Evolutionary conservation across 2,888 invertebrate species (phyloP), one percentile per base, ranked within the genome.

Genomic region (Philonicus albiceps): DNA sequence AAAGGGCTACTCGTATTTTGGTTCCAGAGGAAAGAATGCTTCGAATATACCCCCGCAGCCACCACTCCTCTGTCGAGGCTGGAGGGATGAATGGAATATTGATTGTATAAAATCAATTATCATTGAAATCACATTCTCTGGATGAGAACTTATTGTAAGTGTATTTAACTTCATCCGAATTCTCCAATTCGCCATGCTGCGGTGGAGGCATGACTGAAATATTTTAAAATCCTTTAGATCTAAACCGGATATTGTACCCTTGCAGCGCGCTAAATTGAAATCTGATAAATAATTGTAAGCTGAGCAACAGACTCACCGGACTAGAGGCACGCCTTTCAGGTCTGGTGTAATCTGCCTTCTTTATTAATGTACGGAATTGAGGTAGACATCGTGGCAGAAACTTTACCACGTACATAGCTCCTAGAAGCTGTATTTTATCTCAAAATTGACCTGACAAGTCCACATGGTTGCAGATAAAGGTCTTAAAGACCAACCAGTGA

Each of bases 111-210:
- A 78, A 78, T 78, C 43, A 49, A 78, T 78, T 78, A 43, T 78
- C 78, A 78, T 78, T 78, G 78, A 43, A 78, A 78, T 78, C 78
- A 78, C 78, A 78, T 78, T 78, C 49, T 16, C 78, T 27, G 49
- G 78, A 78, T 78, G 49, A 49, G 78, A 78, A 43, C 78, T 76
- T 78, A 49, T 78, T 78, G 78, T 78, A 78, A 78, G 49, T 11
- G 78, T 78, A 78, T 78, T 78, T 78, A 78, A 49, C 49, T 43
- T 49, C n/a, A 5, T 2, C 49, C 16, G 16, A 22, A 49, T 27
- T 22, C 4, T n/a, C 22, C 16, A 13, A 0, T 27, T 49, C 11
- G 5, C 49, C n/a, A 22, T 78, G 16, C 22, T 22, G 11, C 11
- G 27, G 27, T 64, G 2, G 30, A 53, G 22, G 76, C 78, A 78